Base-by-base conservation (phyloP, 2,888 invertebrate genomes). In the Rhodophaea formosa region DNA sequence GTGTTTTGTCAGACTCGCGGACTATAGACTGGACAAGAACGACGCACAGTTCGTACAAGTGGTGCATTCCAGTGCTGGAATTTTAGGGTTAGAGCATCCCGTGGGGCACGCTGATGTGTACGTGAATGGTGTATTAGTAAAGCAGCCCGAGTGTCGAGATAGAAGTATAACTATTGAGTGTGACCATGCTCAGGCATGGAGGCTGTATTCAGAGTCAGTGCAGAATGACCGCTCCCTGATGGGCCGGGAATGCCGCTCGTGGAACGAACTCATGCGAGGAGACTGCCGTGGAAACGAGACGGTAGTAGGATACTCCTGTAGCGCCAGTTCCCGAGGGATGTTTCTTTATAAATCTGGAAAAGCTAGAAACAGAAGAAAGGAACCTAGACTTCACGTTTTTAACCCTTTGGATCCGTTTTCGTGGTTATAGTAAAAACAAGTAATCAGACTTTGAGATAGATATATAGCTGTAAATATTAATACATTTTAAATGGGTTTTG, bases 31-130 rank as follows among this genome's bases (percentile, higher is more conserved):
- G 14, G 72, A 70, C 32, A 76, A 70, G 56, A 59, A 58, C 0
- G 88, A 88, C 57, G 89, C 89, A 0, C 63, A 70, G 12, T 88
- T 88, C 59, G 88, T 89, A 0, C 85, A 88, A 53, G 89, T 86
- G 6, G 73, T 89, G 5, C 88, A 89, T 61, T 84, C 89, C 1
- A 88, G 84, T 62, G 70, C 85, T 8, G 87, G 86, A 0, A 72
- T 86, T n/a, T 59, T 88, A 10, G 89, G 88, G 0, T 61, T 88
- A 8, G 85, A 80, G 63, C 74, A 80, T 47, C 82, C 85, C 2
- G 43, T 80, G 30, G 90, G 89, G 0, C 83, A 87, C 64, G 75
- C 75, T 5, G 88, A 92, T 64, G 83, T 91, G 14, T 88, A 90
- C 66, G 79, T 88, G 43, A 90, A 90, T 62, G 87, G 85, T 1